Evolutionary conservation across 2,113 vertebrate species (phyloP).

Genomic region (Peromyscus californicus): DNA sequence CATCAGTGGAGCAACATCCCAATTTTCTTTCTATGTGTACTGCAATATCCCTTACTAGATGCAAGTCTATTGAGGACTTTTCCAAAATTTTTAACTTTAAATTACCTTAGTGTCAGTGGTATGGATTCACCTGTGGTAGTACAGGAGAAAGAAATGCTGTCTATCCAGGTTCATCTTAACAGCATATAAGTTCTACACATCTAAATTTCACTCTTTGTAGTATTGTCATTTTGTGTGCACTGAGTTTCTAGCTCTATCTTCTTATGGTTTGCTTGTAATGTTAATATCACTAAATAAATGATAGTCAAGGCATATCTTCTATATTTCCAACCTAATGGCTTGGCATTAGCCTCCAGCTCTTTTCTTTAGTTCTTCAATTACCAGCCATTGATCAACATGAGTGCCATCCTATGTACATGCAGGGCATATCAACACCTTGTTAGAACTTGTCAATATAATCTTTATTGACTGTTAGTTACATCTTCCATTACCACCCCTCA

Average conservation of each 20-base stretch:
- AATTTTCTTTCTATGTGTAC: not conserved
- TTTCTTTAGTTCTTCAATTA: not conserved
- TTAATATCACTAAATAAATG: not conserved
- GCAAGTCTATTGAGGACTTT: not conserved
- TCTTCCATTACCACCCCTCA: not conserved
- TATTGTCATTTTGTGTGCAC: not conserved
- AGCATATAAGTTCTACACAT: not conserved
- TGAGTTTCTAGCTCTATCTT: not conserved
- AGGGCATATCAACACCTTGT: not conserved
- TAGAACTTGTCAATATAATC: not conserved
- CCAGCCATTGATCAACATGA: not conserved
- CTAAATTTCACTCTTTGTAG: not conserved
- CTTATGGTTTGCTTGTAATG: not conserved
- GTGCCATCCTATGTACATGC: not conserved
- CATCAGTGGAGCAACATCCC: not conserved
- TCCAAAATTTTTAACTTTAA: constrained; percentile 11
- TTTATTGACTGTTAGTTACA: not conserved
- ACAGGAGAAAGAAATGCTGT: not conserved
- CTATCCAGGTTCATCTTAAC: not conserved
- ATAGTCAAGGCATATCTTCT: not conserved
- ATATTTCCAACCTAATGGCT: not conserved
- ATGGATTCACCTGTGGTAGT: not conserved
- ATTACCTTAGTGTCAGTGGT: not conserved
- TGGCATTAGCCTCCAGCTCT: not conserved
- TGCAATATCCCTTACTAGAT: not conserved